Conservation (phyloP, 2,113 vertebrate genomes). For the Phaethornis superciliosus region DNA sequence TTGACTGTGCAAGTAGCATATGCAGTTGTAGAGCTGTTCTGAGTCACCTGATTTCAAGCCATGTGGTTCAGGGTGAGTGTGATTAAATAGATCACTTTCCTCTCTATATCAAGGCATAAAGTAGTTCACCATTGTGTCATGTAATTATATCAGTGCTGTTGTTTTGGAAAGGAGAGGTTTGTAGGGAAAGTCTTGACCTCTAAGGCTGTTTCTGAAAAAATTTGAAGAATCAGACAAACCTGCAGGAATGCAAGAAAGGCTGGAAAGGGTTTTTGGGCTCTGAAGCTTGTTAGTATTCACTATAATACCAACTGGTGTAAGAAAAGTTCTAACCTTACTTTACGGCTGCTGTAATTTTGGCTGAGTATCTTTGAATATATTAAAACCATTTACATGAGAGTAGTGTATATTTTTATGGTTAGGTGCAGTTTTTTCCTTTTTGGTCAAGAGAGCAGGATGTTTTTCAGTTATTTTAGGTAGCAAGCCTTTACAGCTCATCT, state of each 20-base stretch:
- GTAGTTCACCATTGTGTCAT: background rate
- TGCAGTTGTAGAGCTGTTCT: background rate
- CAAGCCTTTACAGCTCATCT: background rate
- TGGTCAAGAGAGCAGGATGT: background rate
- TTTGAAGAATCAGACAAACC: background rate
- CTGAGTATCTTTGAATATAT: background rate
- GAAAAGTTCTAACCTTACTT: background rate
- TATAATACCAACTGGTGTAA: rapidly evolving
- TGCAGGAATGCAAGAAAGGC: background rate
- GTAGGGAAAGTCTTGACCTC: background rate
- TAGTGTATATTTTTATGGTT: background rate
- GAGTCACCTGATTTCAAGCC: background rate
- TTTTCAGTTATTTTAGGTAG: background rate
- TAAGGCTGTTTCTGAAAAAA: background rate
- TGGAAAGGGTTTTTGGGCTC: background rate
- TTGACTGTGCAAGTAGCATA: too few relatives aligned
- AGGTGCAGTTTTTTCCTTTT: background rate
- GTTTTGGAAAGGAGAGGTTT: background rate
- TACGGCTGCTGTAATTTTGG: background rate
- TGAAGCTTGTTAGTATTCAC: background rate
- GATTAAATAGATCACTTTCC: background rate
- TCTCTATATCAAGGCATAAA: background rate
- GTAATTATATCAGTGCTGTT: background rate
- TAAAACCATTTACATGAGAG: background rate
- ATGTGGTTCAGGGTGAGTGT: background rate